Evolutionary conservation across 2,888 invertebrate species (phyloP).

Genomic region (Sphaerophoria taeniata): DNA sequence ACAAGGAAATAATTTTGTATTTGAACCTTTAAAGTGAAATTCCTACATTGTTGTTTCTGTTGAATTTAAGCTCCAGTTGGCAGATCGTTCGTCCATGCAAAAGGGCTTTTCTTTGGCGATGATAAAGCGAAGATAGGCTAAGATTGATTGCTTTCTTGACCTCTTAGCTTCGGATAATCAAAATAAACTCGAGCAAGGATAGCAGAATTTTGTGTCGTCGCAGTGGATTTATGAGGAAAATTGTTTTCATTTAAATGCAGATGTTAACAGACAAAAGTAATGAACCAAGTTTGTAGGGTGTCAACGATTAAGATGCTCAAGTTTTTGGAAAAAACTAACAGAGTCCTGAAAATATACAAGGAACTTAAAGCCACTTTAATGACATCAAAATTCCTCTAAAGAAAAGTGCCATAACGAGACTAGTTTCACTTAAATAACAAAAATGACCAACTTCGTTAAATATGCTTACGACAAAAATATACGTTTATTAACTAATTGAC

Average conservation of each 20-base stretch:
- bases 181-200: neutral
- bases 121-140: conserved; percentile 44
- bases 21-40: no score
- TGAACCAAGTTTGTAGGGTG: neutral
- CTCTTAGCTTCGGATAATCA: neutral
- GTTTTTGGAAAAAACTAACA: no score
- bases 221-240: conserved; percentile 9
- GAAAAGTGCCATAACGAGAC: no score
- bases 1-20: conserved; percentile 34
- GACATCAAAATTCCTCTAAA: no score
- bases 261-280: neutral
- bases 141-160: conserved; percentile 56
- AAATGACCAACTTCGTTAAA: no score
- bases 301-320: neutral
- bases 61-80: conserved; percentile 60
- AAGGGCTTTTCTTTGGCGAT: conserved; percentile 37
- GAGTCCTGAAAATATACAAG: no score
- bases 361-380: no score
- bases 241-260: conserved; percentile 32
- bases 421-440: no score
- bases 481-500: no score
- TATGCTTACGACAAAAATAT: no score
- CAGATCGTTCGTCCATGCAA: conserved; percentile 42
- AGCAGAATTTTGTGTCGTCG: neutral
- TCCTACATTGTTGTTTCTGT: conserved; percentile 1